Percentiles rank a stretch among this genome's conserved stretches.
Conservation (phyloP, 2,888 invertebrate species). For the Myathropa florea region DNA sequence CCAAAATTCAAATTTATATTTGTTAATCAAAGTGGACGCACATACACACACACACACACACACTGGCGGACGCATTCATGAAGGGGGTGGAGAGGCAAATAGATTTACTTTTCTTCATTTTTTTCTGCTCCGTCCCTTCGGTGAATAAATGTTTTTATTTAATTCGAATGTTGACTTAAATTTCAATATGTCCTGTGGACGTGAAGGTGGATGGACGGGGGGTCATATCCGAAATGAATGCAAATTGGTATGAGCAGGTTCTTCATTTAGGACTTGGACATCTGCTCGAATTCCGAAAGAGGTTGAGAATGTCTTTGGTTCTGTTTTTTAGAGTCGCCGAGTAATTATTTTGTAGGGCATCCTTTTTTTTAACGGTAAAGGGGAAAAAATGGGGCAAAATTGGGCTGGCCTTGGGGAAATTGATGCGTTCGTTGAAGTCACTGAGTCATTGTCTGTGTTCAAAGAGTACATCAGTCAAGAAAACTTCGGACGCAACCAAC, state of each 20-base stretch:
- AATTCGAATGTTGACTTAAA: constrained; percentile 54
- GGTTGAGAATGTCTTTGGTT: background rate
- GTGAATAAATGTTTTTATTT: constrained; percentile 54
- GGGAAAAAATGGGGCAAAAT: too few relatives aligned
- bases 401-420: too few relatives aligned
- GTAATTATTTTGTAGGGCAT: background rate
- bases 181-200: constrained; percentile 36
- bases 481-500: too few relatives aligned
- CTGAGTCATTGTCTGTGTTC: too few relatives aligned
- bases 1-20: constrained; percentile 61
- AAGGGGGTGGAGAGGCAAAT: background rate
- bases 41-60: background rate
- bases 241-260: background rate
- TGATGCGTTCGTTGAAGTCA: too few relatives aligned
- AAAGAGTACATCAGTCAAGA: too few relatives aligned
- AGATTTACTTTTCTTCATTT: background rate
- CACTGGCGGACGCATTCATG: background rate
- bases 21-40: constrained; percentile 42
- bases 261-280: background rate
- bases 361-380: too few relatives aligned
- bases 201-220: background rate
- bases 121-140: background rate
- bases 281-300: background rate
- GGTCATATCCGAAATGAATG: background rate
- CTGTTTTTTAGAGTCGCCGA: background rate